Conservation (phyloP, 2,113 vertebrate genomes). For the Corythornis vintsioides region DNA sequence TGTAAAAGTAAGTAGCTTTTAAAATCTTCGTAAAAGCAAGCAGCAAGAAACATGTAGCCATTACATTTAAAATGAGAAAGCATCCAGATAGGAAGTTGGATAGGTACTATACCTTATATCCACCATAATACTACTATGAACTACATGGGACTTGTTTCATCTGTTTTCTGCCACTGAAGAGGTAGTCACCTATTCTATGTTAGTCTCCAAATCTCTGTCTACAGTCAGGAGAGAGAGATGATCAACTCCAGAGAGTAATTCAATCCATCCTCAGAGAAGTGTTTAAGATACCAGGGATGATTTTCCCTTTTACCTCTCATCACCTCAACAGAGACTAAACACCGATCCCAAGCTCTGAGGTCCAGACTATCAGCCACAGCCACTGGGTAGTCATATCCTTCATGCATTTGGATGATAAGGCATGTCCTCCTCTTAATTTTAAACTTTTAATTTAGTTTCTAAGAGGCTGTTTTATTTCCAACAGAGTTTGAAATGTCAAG, state of each 20-base stretch:
- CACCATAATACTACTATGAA: fast-evolving
- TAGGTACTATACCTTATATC: not conserved
- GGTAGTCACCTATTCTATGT: not conserved
- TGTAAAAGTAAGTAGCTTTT: not conserved
- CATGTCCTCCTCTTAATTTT: not conserved
- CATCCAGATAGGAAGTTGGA: not conserved
- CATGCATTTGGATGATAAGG: not conserved
- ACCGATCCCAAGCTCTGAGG: not conserved
- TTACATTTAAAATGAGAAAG: not conserved
- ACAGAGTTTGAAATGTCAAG: fast-evolving
- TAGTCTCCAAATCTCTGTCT: not conserved
- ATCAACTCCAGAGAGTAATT: not conserved
- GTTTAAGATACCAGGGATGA: not conserved
- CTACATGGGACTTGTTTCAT: not conserved
- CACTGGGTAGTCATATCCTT: not conserved
- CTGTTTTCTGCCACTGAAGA: not conserved
- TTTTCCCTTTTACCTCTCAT: not conserved
- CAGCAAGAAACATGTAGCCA: not conserved
- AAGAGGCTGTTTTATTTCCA: not conserved
- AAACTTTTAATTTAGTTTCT: not conserved
- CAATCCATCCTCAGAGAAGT: not conserved
- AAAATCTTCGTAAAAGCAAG: not conserved
- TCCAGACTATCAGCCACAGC: not conserved
- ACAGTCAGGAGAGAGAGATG: not conserved
- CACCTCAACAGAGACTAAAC: not conserved